Evolutionary conservation across 2,113 vertebrate genomes (phyloP), one percentile per base, ranked within the genome.

Genomic region (Macroglossus sobrinus): DNA sequence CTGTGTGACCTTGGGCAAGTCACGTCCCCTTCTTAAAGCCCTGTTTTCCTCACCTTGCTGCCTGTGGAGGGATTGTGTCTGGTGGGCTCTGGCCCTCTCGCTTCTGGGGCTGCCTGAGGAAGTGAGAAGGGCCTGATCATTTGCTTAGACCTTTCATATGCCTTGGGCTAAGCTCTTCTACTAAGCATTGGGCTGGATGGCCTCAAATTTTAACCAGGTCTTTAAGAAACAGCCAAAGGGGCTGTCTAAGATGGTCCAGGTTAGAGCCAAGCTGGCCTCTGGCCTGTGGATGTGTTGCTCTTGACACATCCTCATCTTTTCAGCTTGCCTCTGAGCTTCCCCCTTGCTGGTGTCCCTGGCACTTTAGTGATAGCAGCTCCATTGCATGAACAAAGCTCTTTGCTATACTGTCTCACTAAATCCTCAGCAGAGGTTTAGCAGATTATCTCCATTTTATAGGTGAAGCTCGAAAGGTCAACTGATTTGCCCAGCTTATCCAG

Each of bases 1-100:
- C 55, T 19, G 0, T 19, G 79, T 76, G 96, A 84, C 84, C 75
- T 92, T 84, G 90, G 69, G 57, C 78, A 50, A 66, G 33, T 78
- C 86, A 7, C 40, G 84, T 90, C 53, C 30, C 59, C 22, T 45
- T 92, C 40, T 57, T 47, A 2, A 15, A 59, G 72, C 30, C 38
- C 28, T 0, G 3, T 2, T 79, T 68, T 78, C 35, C n/a, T 85
- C 59, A 30, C 33, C 68, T 50, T 28, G 57, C 38, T 66, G 28
- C 16, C 72, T 0, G 0, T 26, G 16, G 53, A 8, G 21, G 38
- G 63, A 1, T 16, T 74, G 24, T 22, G 40, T 28, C 57, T 66
- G 1, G 30, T 21, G 26, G 38, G 22, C 59, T 72, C 82, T 55
- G 75, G 15, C 35, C 59, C 69, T 63, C 55, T 85, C 8, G 18